Percentiles rank a stretch among this genome's conserved stretches.
Conservation (phyloP, 2,888 invertebrate genomes). For the Thecocarcelia acutangulata region DNA sequence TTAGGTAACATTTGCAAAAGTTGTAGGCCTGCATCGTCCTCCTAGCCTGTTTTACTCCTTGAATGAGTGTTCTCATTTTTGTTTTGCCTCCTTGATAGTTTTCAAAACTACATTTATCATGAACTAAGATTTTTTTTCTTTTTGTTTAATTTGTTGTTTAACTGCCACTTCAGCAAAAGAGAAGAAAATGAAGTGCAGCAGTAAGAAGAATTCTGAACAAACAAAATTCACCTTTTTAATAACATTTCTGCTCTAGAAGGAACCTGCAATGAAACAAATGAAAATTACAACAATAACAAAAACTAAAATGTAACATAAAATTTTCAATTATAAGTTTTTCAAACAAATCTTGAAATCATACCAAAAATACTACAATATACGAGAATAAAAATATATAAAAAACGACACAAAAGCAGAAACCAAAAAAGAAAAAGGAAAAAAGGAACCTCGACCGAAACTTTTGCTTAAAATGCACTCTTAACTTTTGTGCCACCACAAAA, state of each 20-base stretch:
- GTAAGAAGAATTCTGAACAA: slow-evolving; percentile 44
- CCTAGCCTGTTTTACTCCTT: no score
- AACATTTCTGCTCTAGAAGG: slow-evolving; percentile 28
- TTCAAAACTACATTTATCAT: slow-evolving; percentile 47
- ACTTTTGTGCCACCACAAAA: slow-evolving; percentile 68
- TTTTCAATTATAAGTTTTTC: slow-evolving; percentile 69
- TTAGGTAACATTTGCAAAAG: slow-evolving; percentile 28
- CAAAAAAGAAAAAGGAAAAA: slow-evolving; percentile 3
- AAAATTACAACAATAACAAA: slow-evolving; percentile 30
- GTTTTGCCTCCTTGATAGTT: slow-evolving; percentile 13
- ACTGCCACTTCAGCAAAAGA: slow-evolving; percentile 26
- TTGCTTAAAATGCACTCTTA: slow-evolving; percentile 68
- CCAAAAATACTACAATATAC: slow-evolving; percentile 19
- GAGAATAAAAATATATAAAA: background rate
- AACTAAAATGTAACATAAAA: slow-evolving; percentile 64
- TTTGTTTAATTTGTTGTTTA: slow-evolving; percentile 15
- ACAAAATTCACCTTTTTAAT: slow-evolving; percentile 55
- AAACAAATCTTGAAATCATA: slow-evolving; percentile 68
- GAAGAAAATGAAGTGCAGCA: slow-evolving; percentile 10
- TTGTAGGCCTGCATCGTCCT: slow-evolving; percentile 48
- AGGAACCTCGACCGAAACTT: slow-evolving; percentile 61
- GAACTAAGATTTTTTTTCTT: slow-evolving; percentile 10
- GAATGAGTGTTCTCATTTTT: no score
- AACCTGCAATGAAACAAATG: slow-evolving; percentile 30
- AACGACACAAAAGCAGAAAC: slow-evolving; percentile 26